Conservation (phyloP, 1,140 invertebrate genomes). For the Proctacanthus coquilletti region DNA sequence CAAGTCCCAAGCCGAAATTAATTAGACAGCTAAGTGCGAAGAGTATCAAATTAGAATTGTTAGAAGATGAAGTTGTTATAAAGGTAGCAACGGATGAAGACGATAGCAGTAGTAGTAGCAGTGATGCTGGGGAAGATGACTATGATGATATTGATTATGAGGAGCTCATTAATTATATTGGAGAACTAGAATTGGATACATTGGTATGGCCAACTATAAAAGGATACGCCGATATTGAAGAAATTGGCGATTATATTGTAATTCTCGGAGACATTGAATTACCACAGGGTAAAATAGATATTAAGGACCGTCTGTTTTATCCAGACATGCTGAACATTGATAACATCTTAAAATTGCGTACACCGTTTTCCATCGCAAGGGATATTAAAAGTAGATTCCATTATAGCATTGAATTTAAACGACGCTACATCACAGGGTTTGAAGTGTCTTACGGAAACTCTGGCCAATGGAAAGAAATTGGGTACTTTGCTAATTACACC, state of each 20-base stretch:
- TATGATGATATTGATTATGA: constrained; percentile 21
- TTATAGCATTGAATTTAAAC: constrained; percentile 38
- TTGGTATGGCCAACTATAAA: constrained; percentile 45
- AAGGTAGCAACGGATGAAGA: constrained; percentile 6
- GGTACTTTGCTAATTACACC: constrained; percentile 33
- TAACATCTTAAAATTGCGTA: constrained; percentile 46
- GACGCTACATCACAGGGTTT: constrained; percentile 38
- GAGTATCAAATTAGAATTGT: constrained; percentile 17
- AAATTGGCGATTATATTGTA: constrained; percentile 37
- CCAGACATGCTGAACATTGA: constrained; percentile 46
- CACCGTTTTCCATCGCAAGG: constrained; percentile 40
- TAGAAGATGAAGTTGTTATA: constrained; percentile 20
- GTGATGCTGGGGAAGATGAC: constrained; percentile 12
- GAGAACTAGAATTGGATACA: constrained; percentile 42
- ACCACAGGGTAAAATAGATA: constrained; percentile 34
- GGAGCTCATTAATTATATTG: constrained; percentile 38
- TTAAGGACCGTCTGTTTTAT: constrained; percentile 34
- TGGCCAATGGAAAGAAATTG: constrained; percentile 27
- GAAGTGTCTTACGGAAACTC: constrained; percentile 35
- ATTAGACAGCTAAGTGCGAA: constrained; percentile 18
- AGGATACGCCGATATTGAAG: constrained; percentile 38
- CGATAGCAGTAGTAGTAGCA: too few species aligned
- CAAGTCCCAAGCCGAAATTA: constrained; percentile 34
- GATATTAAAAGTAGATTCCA: constrained; percentile 42
- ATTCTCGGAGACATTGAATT: constrained; percentile 30